Percentiles rank a stretch among this genome's conserved stretches.
phyloP scores from a whole-genome alignment of 2,113 vertebrate genomes.

The Cnemophilus loriae region DNA sequence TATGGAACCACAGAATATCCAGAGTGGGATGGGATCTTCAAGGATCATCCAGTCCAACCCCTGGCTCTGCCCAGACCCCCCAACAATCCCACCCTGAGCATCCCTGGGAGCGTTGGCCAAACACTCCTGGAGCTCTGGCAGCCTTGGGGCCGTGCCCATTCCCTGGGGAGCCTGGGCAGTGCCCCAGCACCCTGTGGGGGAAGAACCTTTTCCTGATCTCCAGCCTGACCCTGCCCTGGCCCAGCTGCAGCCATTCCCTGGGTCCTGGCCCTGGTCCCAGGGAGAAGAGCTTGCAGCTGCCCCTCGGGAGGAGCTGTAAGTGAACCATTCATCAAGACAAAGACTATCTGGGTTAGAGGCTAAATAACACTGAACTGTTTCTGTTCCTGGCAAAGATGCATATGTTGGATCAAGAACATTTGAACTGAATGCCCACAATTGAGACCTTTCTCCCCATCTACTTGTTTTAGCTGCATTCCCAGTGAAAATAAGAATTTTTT shows the following conservation, averaged over 20 bases:
- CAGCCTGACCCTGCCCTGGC: background rate
- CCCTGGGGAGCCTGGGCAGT: background rate
- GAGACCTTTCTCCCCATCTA: background rate
- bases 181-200: background rate
- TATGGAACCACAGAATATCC: background rate
- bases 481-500: background rate
- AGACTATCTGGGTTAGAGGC: background rate
- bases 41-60: accelerated
- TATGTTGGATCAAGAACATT: background rate
- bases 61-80: background rate
- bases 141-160: background rate
- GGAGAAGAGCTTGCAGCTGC: accelerated
- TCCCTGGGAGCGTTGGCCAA: accelerated
- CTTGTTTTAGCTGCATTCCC: background rate
- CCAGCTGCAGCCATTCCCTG: accelerated
- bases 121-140: background rate
- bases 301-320: background rate
- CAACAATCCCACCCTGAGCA: background rate
- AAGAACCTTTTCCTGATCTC: accelerated
- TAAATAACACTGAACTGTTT: background rate
- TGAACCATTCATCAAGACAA: background rate
- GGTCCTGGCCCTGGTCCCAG: accelerated
- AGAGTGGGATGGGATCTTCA: accelerated
- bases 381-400: background rate
- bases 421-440: background rate